Conservation (phyloP, 2,888 invertebrate species). For the Philaethria dido region DNA sequence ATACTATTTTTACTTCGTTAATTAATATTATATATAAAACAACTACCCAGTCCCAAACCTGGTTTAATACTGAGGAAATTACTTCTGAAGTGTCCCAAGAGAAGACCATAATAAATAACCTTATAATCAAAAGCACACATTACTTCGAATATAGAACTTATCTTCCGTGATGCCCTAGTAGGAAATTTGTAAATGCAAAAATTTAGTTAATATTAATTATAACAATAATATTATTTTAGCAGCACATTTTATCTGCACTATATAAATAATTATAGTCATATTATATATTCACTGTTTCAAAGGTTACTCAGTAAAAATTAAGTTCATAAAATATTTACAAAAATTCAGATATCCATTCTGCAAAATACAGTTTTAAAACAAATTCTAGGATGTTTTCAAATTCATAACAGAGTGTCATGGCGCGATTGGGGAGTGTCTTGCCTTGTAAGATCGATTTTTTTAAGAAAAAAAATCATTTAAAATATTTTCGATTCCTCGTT, state of each 20-base stretch:
- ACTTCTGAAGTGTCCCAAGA: constrained; percentile 2
- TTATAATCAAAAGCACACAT: neutral
- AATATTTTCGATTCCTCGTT: neutral
- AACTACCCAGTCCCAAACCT: no score
- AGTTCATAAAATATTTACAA: no score
- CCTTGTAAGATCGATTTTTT: neutral
- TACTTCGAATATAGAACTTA: neutral
- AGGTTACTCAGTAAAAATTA: neutral
- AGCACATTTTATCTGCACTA: neutral
- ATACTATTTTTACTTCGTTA: no score
- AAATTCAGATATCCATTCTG: no score
- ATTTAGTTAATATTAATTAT: no score
- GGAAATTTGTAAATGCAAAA: neutral
- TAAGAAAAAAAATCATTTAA: no score
- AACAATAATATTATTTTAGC: no score
- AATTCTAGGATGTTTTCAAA: neutral
- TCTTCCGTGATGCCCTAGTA: neutral
- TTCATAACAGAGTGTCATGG: neutral
- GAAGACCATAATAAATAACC: neutral
- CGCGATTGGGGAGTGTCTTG: neutral
- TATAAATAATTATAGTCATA: neutral
- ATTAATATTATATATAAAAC: no score
- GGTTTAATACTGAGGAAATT: neutral
- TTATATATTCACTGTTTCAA: no score
- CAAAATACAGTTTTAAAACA: neutral